These are phyloP conservation scores for Drosophila barbarae DNA, from an alignment of 2,888 invertebrate genomes.

Conservation along the genomic window DNA sequence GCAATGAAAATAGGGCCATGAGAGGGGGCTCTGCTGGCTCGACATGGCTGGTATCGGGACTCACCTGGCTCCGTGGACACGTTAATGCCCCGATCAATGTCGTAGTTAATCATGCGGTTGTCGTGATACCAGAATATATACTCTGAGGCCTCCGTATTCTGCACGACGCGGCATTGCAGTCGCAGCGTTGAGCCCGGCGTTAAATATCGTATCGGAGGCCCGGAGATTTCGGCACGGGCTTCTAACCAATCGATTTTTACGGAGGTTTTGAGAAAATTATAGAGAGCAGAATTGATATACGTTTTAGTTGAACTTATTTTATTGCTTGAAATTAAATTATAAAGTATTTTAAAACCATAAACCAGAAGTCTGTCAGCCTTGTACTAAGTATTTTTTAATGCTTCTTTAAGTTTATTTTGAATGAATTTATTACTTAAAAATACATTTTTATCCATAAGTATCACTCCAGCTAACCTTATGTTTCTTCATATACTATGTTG, in stretches of 20 bases:
- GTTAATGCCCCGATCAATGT: conserved; percentile 90
- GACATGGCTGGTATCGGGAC: conserved; percentile 5
- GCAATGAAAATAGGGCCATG: conserved; percentile 31
- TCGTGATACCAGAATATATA: conserved; percentile 94
- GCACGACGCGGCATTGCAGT: conserved; percentile 89
- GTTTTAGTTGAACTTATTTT: conserved; percentile 1
- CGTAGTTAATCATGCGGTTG: conserved; percentile 95
- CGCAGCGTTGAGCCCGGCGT: conserved; percentile 91
- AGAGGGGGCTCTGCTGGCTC: background rate
- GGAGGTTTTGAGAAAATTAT: conserved; percentile 7
- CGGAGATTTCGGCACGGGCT: conserved; percentile 92
- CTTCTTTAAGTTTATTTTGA: too few relatives aligned
- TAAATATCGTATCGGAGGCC: conserved; percentile 91
- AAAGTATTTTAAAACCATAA: background rate
- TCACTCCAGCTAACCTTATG: too few relatives aligned
- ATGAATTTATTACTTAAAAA: too few relatives aligned
- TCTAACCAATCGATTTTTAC: conserved; percentile 81
- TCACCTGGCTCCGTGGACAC: conserved; percentile 90
- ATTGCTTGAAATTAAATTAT: too few relatives aligned
- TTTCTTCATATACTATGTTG: too few relatives aligned
- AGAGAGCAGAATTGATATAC: background rate
- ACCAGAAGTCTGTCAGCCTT: too few relatives aligned
- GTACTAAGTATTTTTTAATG: too few relatives aligned
- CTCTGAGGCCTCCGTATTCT: conserved; percentile 90
- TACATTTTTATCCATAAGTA: too few relatives aligned